phyloP scores from a whole-genome alignment of 2,113 vertebrate species.

The Bubo scandiacus region DNA sequence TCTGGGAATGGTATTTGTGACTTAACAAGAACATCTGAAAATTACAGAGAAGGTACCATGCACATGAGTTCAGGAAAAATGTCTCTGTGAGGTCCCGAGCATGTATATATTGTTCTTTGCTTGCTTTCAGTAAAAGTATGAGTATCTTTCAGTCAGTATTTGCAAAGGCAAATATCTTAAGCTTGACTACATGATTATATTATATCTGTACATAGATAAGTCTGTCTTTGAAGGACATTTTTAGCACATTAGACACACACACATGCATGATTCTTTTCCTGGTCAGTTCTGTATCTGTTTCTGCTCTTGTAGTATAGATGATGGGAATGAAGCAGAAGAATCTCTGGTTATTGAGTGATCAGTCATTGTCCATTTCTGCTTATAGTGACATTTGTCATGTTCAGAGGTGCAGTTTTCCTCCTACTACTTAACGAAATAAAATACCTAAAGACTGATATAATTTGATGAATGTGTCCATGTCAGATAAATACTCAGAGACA shows the following conservation, averaged over 20 bases:
- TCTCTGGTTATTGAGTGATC: not conserved
- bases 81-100: accelerated
- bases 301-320: not conserved
- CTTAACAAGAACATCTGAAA: not conserved
- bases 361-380: constrained; percentile 10
- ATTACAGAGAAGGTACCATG: not conserved
- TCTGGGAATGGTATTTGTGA: not conserved
- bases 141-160: not conserved
- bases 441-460: not conserved
- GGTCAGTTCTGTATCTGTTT: not conserved
- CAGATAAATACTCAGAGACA: not conserved
- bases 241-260: not conserved
- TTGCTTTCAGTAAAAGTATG: not conserved
- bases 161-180: not conserved
- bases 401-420: not conserved
- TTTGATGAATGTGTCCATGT: not conserved
- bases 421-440: constrained; percentile 21
- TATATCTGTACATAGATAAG: not conserved
- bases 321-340: not conserved
- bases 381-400: not conserved
- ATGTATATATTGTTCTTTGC: accelerated
- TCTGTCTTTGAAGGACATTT: not conserved
- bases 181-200: not conserved
- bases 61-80: not conserved
- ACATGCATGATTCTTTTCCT: not conserved